Conservation (phyloP, 2,888 invertebrate genomes). For the Amphipyra tragopoginis region DNA sequence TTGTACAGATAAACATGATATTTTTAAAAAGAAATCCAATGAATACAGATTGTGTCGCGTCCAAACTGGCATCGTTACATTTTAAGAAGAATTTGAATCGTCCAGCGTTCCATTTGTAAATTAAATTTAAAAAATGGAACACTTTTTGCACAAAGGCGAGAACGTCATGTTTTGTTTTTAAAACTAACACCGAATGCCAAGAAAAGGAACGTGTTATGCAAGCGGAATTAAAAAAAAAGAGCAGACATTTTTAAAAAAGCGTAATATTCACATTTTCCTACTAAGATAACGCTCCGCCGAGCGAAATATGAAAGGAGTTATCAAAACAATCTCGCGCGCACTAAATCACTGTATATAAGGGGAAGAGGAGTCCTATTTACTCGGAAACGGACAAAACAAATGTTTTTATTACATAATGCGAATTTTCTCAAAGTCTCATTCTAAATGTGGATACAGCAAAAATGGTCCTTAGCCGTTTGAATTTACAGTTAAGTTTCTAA, state of each 20-base stretch:
- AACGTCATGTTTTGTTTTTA: slow-evolving; percentile 57
- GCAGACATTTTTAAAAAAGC: slow-evolving; percentile 73
- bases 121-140: slow-evolving; percentile 58
- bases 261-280: slow-evolving; percentile 82
- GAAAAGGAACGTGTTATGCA: slow-evolving; percentile 59
- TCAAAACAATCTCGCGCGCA: slow-evolving; percentile 88
- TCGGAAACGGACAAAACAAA: slow-evolving; percentile 89
- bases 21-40: slow-evolving; percentile 26
- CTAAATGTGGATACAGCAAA: slow-evolving; percentile 51
- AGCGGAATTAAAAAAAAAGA: slow-evolving; percentile 58
- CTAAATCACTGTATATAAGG: slow-evolving; percentile 89
- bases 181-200: slow-evolving; percentile 70
- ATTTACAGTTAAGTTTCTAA: slow-evolving; percentile 67
- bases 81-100: slow-evolving; percentile 36
- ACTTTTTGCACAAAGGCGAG: slow-evolving; percentile 40
- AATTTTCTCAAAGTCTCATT: slow-evolving; percentile 85
- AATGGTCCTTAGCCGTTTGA: slow-evolving; percentile 55
- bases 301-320: slow-evolving; percentile 89
- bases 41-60: slow-evolving; percentile 4
- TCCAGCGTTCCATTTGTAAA: slow-evolving; percentile 57
- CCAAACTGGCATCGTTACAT: slow-evolving; percentile 12
- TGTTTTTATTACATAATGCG: slow-evolving; percentile 90
- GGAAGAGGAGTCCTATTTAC: slow-evolving; percentile 88
- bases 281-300: slow-evolving; percentile 85
- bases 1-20: slow-evolving; percentile 20